A percentile compares a stretch with the other conserved stretches of the same genome.
These are phyloP conservation scores for Vulpes vulpes DNA, from an alignment of 2,113 vertebrate species.

Conservation along the genomic window DNA sequence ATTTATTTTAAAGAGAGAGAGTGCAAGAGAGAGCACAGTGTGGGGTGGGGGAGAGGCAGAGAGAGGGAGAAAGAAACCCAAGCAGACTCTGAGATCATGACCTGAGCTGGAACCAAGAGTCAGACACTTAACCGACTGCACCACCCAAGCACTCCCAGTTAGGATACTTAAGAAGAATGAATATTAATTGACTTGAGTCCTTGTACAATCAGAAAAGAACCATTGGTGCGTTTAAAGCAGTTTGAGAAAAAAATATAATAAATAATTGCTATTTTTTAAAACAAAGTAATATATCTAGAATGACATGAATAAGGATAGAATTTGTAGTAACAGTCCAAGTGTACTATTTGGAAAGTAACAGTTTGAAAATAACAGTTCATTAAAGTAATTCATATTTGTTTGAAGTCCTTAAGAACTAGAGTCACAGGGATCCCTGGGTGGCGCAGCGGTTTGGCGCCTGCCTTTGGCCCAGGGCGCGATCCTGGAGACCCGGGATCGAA, in stretches of 20 bases:
- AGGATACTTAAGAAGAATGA: not conserved
- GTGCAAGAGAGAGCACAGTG: not conserved
- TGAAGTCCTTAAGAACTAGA: slow-evolving; percentile 43
- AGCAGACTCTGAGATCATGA: not conserved
- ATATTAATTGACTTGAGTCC: not conserved
- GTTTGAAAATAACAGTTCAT: not conserved
- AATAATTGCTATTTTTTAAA: not conserved
- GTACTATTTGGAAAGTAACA: not conserved
- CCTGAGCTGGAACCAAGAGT: not conserved
- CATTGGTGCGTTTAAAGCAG: not conserved
- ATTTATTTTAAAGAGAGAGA: not conserved
- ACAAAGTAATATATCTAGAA: slow-evolving; percentile 26
- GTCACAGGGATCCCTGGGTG: too few relatives aligned
- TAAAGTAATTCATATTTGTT: slow-evolving; percentile 5
- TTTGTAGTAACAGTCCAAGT: not conserved
- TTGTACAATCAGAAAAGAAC: not conserved
- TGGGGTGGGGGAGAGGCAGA: too few relatives aligned
- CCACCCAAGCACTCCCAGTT: not conserved
- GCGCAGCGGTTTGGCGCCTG: too few relatives aligned
- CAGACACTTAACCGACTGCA: not conserved
- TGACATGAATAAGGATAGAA: not conserved
- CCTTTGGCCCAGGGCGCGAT: too few relatives aligned
- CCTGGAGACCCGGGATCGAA: too few relatives aligned
- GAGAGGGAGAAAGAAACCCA: not conserved
- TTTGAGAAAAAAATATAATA: not conserved